Base-by-base conservation (phyloP, 92 coral and sea anemone species). In the Bergia sp. region DNA sequence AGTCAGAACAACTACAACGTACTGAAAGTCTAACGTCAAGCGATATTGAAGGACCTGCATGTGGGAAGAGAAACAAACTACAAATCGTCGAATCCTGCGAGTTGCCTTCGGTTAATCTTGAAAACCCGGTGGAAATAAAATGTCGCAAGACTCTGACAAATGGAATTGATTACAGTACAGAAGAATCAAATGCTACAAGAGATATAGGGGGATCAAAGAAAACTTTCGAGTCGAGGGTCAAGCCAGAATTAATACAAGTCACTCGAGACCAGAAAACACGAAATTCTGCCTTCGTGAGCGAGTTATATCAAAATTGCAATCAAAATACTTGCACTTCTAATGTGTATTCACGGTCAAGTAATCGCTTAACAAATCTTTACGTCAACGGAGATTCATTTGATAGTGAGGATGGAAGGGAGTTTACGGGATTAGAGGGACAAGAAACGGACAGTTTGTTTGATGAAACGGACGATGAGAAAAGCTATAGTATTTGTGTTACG, bases 271-370 rank as follows among this genome's bases (percentile, higher is more conserved):
- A 37, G 29, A 80, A n/a, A 44, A 29, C 37, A 23, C 43, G 47
- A 84, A 37, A 84, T 29, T 29, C 78, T 16, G 11, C 18, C 42
- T 73, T 71, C 87, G 78, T 69, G 87, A 84, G 87, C 13, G 29
- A 71, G 3, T 47, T 23, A 69, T 45, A 65, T 72, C 64, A 71
- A 36, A 12, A 84, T 50, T 43, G 13, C 21, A 72, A 13, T 23
- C 78, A 45, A 72, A 84, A 47, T 73, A 45, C 66, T 36, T n/a
- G 12, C 58, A 29, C 23, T 42, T 18, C 77, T 23, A 44, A 83
- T 67, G 71, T 84, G 66, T 13, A 84, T 84, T 71, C 79, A 43
- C 71, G 67, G 43, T 84, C 87, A 73, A 84, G 78, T 84, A 67
- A 71, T 72, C 87, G 66, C 36, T 69, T 84, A 73, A 71, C 79